Conservation (phyloP, 2,797 vertebrate genomes). For the Chloroceryle amazona region DNA sequence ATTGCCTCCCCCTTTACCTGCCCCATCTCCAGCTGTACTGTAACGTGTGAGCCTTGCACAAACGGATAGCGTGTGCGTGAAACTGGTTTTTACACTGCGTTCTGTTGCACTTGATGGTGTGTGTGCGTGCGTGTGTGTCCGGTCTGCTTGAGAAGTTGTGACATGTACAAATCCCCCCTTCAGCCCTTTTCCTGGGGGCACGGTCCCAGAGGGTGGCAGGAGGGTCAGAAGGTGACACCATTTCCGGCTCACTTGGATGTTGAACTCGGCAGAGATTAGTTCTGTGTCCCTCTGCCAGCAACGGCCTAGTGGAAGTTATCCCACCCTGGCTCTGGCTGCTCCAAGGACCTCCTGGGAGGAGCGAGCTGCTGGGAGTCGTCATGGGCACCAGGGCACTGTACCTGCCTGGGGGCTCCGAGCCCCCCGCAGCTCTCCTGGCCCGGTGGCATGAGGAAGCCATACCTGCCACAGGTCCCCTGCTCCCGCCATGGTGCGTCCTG, state of each 20-base stretch:
- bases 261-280: not conserved
- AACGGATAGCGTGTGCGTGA: not conserved
- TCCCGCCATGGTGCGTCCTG: not conserved
- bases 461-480: not conserved
- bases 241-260: slow-evolving; percentile 14
- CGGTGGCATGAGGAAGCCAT: not conserved
- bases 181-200: slow-evolving; percentile 9
- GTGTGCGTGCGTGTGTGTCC: not conserved
- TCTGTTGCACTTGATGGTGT: slow-evolving; percentile 63
- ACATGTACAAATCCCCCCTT: slow-evolving; percentile 37
- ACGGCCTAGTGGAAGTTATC: not conserved
- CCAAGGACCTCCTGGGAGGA: not conserved
- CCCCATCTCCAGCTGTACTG: slow-evolving; percentile 31
- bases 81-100: slow-evolving; percentile 33
- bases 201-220: slow-evolving; percentile 54
- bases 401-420: not conserved
- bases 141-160: slow-evolving; percentile 40
- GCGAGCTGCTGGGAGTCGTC: not conserved
- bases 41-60: slow-evolving; percentile 59
- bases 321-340: not conserved
- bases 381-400: not conserved
- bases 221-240: slow-evolving; percentile 9
- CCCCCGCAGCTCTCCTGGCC: not conserved
- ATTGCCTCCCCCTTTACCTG: not conserved
- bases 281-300: slow-evolving; percentile 25